Evolutionary conservation across 2,797 vertebrate species (phyloP), one percentile per base, ranked within the genome.

Genomic region (Tenualosa thibaudeaui): DNA sequence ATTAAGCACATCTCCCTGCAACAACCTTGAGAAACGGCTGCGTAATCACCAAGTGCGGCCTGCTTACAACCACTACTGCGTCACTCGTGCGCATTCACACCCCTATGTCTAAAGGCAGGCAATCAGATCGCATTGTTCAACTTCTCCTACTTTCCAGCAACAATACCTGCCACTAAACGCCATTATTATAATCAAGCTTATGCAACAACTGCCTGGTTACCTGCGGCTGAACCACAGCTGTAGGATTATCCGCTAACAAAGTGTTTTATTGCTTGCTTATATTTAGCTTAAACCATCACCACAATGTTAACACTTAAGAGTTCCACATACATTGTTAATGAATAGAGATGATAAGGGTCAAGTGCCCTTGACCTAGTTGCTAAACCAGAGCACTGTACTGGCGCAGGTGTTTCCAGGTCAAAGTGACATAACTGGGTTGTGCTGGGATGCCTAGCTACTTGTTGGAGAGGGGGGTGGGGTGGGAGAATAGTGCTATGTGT

Each of bases 351-450:
- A 49, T 49, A 31, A 1, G 31, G 71, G 37, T 56, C 54, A 40
- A 12, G 65, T 37, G 65, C 40, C 65, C 65, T 71, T 78, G 71
- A 46, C 71, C 71, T 78, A 78, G 37, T 78, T 78, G 71, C 19
- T 8, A 78, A 78, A 46, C 71, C 6, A 43, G 31, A 3, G 31
- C 17, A 46, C 12, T 13, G 31, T 5, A 78, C 40, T 40, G 46
- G 37, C 15, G 43, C 19, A 31, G 40, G 26, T 31, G 15, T 40
- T 75, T 75, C 68, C 68, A 75, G 65, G 65, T 71, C 65, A 37
- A 71, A 7, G 37, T 75, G 68, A 40, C 68, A 43, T 7, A 40
- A 43, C 37, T 75, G 37, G 9, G 68, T n/a, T 75, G 5, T 4
- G 68, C 68, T 75, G 68, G 24, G 37, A 13, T 12, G 62, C 26